Evolutionary conservation across 1,140 invertebrate genomes (phyloP), one percentile per base, ranked within the genome.

Genomic region (Drosophila eugracilis): DNA sequence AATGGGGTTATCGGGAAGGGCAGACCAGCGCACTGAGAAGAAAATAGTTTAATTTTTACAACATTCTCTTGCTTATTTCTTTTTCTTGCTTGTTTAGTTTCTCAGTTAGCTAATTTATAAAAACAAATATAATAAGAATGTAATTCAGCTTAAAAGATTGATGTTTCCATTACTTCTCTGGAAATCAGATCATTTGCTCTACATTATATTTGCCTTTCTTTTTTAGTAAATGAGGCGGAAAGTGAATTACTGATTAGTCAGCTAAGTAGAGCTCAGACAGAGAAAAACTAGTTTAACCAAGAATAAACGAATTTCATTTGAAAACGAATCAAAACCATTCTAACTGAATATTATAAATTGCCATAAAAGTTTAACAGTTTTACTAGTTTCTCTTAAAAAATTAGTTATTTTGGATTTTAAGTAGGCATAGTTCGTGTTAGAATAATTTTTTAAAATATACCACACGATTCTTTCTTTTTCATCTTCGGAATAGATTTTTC

Each of bases 1-100:
- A 77, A 62, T 48, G 50, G 67, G 69, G 69, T 81, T 85, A 85
- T 85, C 81, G 63, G 15, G 5, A 17, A n/a, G 15, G 60, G 21
- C 14, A 48, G 17, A 24, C 10, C 10, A 55, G 12, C 37, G 19
- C 36, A 67, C 62, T 52, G 36, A n/a, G 34, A 15, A 5, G n/a
- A 7, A 36, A 30, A 30, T 30, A 30, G 5, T 30, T 10, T 10
- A 12, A 10, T 2, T 3, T 10, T 12, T 12, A 10, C 7, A 28
- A 28, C 2, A 7, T 12, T 12, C 10, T 32, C 1, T 12, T 32
- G 30, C 10, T 10, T 7, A 32, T 12, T 32, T 32, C 10, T 12
- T 3, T 12, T 32, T 32, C 10, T 12, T 3, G 12, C 1, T 7
- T 12, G 4, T n/a, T 5, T 12, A 14, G n/a, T n/a, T 36, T n/a